phyloP scores from a whole-genome alignment of 2,888 invertebrate genomes.

The Drosophila flavopinicola region DNA sequence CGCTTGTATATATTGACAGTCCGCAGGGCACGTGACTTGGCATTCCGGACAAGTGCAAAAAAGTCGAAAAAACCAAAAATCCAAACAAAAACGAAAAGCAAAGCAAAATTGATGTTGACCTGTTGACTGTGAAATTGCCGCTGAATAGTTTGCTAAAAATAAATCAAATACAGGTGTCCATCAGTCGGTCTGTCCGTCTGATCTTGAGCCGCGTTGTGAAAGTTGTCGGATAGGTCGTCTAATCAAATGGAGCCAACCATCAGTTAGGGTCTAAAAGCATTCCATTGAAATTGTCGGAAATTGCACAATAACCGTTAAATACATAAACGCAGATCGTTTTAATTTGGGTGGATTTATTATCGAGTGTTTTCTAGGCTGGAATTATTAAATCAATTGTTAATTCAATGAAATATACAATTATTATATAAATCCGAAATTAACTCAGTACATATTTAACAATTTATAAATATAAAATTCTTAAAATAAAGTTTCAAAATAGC shows the following conservation, averaged over 20 bases:
- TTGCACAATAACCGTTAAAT: not conserved
- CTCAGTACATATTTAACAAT: too few species aligned
- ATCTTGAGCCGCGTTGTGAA: constrained; percentile 27
- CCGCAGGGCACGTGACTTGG: constrained; percentile 70
- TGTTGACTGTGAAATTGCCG: constrained; percentile 56
- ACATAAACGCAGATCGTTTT: too few species aligned
- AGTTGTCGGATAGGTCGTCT: constrained; percentile 45
- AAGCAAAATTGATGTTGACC: constrained; percentile 32
- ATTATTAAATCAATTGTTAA: too few species aligned
- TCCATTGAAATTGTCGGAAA: constrained; percentile 4
- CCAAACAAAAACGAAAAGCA: constrained; percentile 11
- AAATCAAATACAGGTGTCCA: constrained; percentile 48
- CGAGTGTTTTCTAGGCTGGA: too few species aligned
- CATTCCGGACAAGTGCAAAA: constrained; percentile 47
- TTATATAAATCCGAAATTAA: too few species aligned
- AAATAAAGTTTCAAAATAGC: too few species aligned
- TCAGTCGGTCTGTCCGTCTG: not conserved
- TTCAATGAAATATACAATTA: too few species aligned
- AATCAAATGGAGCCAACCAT: constrained; percentile 31
- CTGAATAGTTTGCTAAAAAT: constrained; percentile 58
- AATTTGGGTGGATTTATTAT: not conserved
- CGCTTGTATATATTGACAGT: constrained; percentile 24
- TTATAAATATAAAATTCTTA: too few species aligned
- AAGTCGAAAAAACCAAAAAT: constrained; percentile 24
- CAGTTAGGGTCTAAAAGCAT: constrained; percentile 11